phyloP scores from a whole-genome alignment of 2,888 invertebrate species.

The Drosophila stalkeri region DNA sequence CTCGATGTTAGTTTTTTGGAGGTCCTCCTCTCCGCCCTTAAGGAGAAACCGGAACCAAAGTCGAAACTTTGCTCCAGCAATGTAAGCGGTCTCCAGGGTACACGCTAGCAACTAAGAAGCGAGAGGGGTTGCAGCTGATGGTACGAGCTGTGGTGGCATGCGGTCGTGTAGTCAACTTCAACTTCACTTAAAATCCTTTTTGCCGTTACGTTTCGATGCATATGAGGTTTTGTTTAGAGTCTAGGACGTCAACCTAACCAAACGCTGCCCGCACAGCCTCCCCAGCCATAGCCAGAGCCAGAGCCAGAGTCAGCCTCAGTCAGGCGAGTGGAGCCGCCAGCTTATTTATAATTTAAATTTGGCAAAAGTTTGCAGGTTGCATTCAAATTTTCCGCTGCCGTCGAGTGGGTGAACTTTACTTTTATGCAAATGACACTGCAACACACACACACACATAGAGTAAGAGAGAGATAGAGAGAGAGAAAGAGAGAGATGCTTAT shows the following conservation, averaged over 20 bases:
- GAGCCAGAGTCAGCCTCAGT: constrained; percentile 10
- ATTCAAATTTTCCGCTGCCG: constrained; percentile 70
- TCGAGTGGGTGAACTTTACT: constrained; percentile 81
- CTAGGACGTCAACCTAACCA: constrained; percentile 26
- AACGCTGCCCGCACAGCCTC: not conserved
- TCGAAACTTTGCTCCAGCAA: constrained; percentile 71
- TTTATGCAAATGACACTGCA: constrained; percentile 76
- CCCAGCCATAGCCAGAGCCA: constrained; percentile 14
- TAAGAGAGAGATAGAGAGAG: constrained; percentile 11
- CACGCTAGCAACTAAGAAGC: not conserved
- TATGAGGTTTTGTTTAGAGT: constrained; percentile 79
- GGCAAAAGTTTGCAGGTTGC: constrained; percentile 78
- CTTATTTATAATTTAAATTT: constrained; percentile 81
- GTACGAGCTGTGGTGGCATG: constrained; percentile 52
- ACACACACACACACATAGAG: constrained; percentile 29
- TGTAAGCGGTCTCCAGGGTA: constrained; percentile 70
- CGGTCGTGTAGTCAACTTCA: constrained; percentile 80
- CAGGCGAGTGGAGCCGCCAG: constrained; percentile 47
- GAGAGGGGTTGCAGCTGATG: not conserved
- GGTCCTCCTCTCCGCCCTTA: constrained; percentile 24
- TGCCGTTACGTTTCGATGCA: constrained; percentile 81
- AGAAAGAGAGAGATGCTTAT: constrained; percentile 1
- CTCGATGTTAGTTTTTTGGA: constrained; percentile 68
- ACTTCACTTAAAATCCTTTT: constrained; percentile 81
- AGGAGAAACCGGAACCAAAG: constrained; percentile 30